These are phyloP conservation scores for Corapipo altera DNA, from an alignment of 2,113 vertebrate genomes.

Conservation along the genomic window DNA sequence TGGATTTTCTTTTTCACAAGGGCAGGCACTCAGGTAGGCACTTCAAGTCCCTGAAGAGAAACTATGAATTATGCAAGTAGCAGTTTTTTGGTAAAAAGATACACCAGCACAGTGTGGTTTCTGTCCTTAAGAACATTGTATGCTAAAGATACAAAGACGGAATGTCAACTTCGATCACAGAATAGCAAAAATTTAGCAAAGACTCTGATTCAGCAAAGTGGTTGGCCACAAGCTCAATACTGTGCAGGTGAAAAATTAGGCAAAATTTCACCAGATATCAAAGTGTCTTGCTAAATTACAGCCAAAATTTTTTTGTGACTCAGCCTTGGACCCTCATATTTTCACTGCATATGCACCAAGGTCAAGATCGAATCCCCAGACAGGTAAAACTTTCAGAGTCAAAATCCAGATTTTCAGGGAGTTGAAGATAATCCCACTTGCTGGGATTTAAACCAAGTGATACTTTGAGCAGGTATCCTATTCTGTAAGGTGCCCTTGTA, in stretches of 20 bases:
- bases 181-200: background rate
- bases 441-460: background rate
- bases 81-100: background rate
- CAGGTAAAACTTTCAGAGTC: background rate
- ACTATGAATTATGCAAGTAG: background rate
- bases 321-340: background rate
- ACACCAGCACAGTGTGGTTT: fast-evolving
- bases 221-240: background rate
- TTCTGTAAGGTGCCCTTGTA: background rate
- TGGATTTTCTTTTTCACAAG: background rate
- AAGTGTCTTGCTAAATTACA: background rate
- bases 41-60: background rate
- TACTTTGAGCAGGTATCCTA: background rate
- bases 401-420: background rate
- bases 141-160: background rate
- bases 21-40: background rate
- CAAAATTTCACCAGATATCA: background rate
- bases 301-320: background rate
- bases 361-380: background rate
- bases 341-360: background rate
- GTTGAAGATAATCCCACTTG: background rate
- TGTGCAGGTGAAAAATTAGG: background rate
- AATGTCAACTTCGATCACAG: background rate
- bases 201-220: background rate
- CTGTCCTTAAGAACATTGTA: background rate